phyloP scores from a whole-genome alignment of 2,113 vertebrate species.

The Callionymus lyra region DNA sequence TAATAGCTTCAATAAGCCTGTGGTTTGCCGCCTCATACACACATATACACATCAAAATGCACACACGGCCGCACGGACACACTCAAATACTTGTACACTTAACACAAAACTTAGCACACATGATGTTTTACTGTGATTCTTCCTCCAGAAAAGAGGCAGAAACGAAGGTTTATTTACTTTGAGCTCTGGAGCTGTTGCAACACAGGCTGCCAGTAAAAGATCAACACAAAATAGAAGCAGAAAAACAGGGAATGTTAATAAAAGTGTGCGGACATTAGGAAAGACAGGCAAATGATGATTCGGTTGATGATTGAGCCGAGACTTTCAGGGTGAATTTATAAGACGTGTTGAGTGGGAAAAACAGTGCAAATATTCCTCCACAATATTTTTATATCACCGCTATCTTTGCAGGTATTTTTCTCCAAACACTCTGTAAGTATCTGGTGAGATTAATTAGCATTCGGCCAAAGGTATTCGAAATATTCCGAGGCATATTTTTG shows the following conservation, averaged over 20 bases:
- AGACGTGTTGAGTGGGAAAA: neutral
- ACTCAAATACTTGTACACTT: conserved; percentile 37
- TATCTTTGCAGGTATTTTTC: conserved; percentile 32
- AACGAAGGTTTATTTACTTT: conserved; percentile 67
- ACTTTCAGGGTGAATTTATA: conserved; percentile 31
- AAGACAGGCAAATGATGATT: conserved; percentile 26
- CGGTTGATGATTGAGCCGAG: conserved; percentile 19
- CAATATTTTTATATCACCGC: neutral
- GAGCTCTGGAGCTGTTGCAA: conserved; percentile 49
- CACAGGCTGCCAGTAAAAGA: conserved; percentile 24
- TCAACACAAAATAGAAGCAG: conserved; percentile 18
- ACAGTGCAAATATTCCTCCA: too few relatives aligned
- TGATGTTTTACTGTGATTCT: conserved; percentile 50
- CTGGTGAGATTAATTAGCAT: conserved; percentile 42
- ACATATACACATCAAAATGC: conserved; percentile 28
- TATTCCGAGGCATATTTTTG: conserved; percentile 46
- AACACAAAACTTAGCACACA: conserved; percentile 42
- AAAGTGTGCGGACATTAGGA: conserved; percentile 2
- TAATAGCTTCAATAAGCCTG: conserved; percentile 73
- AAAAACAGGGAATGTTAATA: conserved; percentile 19
- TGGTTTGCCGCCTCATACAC: conserved; percentile 64
- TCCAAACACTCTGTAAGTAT: conserved; percentile 29
- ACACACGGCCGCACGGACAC: conserved; percentile 27
- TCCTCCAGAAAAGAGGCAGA: conserved; percentile 63
- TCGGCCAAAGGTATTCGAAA: conserved; percentile 42